Conservation (phyloP, 2,113 vertebrate genomes). For the Sminthopsis crassicaudata region DNA sequence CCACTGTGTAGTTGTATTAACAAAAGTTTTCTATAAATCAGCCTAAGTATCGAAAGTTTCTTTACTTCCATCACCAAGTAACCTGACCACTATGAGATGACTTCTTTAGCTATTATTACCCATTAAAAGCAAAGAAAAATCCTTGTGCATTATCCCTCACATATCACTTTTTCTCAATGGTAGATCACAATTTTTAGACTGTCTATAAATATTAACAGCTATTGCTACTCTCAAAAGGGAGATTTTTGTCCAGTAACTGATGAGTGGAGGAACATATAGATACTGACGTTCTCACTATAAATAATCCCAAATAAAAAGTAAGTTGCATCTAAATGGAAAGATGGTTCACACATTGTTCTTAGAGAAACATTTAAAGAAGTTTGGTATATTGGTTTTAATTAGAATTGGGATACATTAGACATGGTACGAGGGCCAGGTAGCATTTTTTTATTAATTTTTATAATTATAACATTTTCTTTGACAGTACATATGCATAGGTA, state of each 20-base stretch:
- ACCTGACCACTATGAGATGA: neutral
- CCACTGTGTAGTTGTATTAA: neutral
- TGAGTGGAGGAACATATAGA: neutral
- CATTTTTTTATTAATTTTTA: no score
- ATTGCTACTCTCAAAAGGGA: neutral
- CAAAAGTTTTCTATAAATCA: neutral
- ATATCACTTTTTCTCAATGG: neutral
- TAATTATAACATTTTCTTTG: no score
- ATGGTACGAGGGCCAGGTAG: neutral
- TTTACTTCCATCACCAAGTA: neutral
- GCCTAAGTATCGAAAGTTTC: neutral
- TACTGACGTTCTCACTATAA: neutral
- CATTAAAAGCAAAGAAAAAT: no score
- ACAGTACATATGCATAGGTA: no score
- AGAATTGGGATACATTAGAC: neutral
- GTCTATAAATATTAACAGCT: neutral
- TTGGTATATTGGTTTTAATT: neutral
- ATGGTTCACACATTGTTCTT: neutral
- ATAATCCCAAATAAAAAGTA: neutral
- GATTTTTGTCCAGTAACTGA: neutral
- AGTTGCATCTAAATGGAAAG: neutral
- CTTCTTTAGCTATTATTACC: neutral
- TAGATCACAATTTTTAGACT: neutral
- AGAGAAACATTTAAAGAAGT: neutral
- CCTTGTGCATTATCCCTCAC: neutral